These are phyloP conservation scores for Ptychoptera albimana DNA, from an alignment of 2,888 invertebrate species.

Conservation along the genomic window DNA sequence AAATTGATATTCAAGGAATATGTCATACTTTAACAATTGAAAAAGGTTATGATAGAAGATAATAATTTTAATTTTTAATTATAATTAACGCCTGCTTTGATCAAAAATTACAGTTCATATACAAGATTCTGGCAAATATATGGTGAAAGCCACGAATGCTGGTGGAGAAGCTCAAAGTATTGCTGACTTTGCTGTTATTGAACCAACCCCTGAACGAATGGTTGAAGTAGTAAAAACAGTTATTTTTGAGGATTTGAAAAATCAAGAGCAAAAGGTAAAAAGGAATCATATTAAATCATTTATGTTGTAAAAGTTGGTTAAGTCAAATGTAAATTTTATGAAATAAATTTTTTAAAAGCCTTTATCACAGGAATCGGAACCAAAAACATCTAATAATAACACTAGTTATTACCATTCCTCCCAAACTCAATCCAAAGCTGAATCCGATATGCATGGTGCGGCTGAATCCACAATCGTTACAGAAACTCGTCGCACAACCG, in stretches of 20 bases:
- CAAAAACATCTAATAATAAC: not conserved
- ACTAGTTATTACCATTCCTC: not conserved
- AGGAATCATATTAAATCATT: constrained; percentile 4
- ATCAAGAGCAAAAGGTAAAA: constrained; percentile 27
- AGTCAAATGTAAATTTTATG: not conserved
- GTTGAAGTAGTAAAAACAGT: constrained; percentile 49
- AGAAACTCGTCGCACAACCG: constrained; percentile 32
- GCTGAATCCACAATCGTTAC: constrained; percentile 30
- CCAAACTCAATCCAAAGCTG: constrained; percentile 20
- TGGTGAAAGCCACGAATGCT: constrained; percentile 54
- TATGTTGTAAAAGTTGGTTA: not conserved
- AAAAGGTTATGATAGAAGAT: constrained; percentile 35
- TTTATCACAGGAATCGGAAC: constrained; percentile 2
- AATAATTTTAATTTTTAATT: not conserved
- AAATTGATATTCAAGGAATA: constrained; percentile 47
- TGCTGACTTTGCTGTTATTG: constrained; percentile 59
- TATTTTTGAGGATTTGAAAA: constrained; percentile 39
- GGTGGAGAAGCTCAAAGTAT: constrained; percentile 72
- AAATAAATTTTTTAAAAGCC: not conserved
- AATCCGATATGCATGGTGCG: constrained; percentile 26
- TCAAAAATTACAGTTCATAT: constrained; percentile 34
- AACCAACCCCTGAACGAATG: constrained; percentile 50
- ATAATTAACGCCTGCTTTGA: no score
- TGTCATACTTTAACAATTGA: constrained; percentile 52
- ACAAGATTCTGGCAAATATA: constrained; percentile 59